Percentiles rank a stretch among this genome's conserved stretches.
These are phyloP conservation scores for Bimastos eiseni DNA, from an alignment of 2,888 invertebrate genomes.

Conservation along the genomic window DNA sequence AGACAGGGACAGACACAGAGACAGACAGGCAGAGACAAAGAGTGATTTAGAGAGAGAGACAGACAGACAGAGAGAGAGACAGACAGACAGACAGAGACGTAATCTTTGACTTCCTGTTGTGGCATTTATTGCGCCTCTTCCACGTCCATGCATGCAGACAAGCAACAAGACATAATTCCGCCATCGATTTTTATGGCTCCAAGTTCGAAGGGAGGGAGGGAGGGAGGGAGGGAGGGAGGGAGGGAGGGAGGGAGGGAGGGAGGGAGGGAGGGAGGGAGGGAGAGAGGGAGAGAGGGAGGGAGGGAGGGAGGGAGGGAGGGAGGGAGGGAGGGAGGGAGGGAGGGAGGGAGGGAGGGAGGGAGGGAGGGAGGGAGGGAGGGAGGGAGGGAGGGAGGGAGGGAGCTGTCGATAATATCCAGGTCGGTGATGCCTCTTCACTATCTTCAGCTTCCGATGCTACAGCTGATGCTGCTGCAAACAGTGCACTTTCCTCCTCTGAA, in stretches of 20 bases:
- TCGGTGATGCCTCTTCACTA: neutral
- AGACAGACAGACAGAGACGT: neutral
- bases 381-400: neutral
- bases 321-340: neutral
- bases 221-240: neutral
- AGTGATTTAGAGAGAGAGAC: no score
- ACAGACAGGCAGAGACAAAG: no score
- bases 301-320: neutral
- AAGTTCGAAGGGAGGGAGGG: neutral
- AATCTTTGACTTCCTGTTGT: neutral
- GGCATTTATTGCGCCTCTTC: neutral
- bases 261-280: no score
- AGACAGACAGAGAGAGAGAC: no score
- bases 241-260: no score
- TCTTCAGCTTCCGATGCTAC: neutral
- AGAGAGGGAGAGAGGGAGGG: no score
- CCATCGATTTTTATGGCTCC: neutral
- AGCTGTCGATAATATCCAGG: neutral
- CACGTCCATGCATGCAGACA: neutral
- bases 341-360: neutral
- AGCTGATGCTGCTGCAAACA: neutral
- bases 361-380: neutral
- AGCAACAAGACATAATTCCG: conserved; percentile 8
- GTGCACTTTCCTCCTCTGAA: neutral
- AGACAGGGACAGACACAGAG: no score